Conservation (phyloP, 92 coral and sea anemone genomes). For the Porites lobata region DNA sequence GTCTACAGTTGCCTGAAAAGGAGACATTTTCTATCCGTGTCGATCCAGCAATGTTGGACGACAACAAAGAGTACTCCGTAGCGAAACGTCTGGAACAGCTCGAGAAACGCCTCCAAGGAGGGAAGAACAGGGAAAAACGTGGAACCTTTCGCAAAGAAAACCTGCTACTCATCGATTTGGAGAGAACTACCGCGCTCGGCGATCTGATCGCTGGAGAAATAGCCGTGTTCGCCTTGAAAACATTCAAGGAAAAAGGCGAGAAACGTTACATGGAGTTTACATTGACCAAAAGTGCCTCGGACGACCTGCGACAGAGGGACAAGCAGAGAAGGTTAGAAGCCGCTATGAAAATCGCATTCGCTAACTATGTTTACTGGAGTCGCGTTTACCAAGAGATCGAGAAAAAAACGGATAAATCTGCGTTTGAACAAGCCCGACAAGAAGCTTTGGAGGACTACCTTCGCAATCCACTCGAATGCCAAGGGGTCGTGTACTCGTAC, state of each 20-base stretch:
- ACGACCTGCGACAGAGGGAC: conserved; percentile 61
- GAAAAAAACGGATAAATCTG: conserved; percentile 60
- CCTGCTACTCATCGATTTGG: conserved; percentile 66
- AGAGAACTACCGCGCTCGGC: conserved; percentile 39
- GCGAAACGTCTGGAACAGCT: conserved; percentile 48
- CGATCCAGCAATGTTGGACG: conserved; percentile 50
- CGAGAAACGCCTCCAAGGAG: conserved; percentile 47
- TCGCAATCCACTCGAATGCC: conserved; percentile 79
- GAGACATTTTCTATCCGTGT: conserved; percentile 36
- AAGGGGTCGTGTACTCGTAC: conserved; percentile 79
- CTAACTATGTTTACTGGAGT: conserved; percentile 84
- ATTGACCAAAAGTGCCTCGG: conserved; percentile 52
- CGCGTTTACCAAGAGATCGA: conserved; percentile 62
- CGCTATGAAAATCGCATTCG: conserved; percentile 81
- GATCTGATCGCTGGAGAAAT: conserved; percentile 51
- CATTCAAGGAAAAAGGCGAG: conserved; percentile 53
- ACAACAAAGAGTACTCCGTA: conserved; percentile 55
- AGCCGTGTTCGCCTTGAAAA: conserved; percentile 66
- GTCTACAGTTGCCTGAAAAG: conserved; percentile 50
- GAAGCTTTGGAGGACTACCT: conserved; percentile 76
- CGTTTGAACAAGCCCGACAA: conserved; percentile 70
- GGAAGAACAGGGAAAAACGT: conserved; percentile 60
- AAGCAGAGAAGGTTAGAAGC: conserved; percentile 67
- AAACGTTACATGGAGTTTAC: conserved; percentile 51
- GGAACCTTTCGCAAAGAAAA: conserved; percentile 71